Base-by-base conservation (phyloP, 2,797 vertebrate genomes). In the Spea hammondii region DNA sequence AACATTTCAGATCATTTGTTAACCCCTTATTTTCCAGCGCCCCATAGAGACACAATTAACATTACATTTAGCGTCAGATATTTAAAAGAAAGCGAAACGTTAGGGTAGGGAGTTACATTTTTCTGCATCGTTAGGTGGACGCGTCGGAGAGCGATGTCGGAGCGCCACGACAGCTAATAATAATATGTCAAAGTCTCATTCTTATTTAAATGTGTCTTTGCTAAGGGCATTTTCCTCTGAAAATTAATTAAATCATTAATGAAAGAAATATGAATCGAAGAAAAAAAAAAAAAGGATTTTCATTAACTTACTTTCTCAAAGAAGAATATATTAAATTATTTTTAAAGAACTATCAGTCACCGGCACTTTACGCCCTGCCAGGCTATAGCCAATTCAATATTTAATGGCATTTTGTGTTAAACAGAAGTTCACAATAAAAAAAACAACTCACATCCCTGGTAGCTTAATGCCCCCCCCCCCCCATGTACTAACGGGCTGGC, bases 211-310 rank as follows among this genome's bases (percentile, higher is more conserved):
- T 70, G 69, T 49, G 64, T 65, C 44, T 59, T 68, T 59, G 53
- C 70, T 17, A 47, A 50, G 53, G 77, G 64, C 70, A 66, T 12
- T 50, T 60, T 57, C 50, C 13, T 59, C 64, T 73, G 77, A 46
- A 60, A 79, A 78, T 78, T 78, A 77, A 77, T 77, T 77, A 77
- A 70, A 77, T 64, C 75, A 70, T 77, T 70, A 78, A 78, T 72
- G 60, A 72, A 72, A 72, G 48, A 79, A 79, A 72, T 67, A 65
- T 79, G 77, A 73, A 78, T 78, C 53, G 69, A 72, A 71, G 49
- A 48, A 32, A 55, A 65, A 66, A 65, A 66, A 17, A 77, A 77
- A 70, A 65, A 47, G 53, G 59, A 50, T 57, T 79, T 79, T 73
- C 77, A 79, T 79, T 79, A 79, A 73, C 67, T 72, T 54, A 65